Conservation (phyloP, 2,113 vertebrate genomes). For the Hydrochoerus hydrochaeris region DNA sequence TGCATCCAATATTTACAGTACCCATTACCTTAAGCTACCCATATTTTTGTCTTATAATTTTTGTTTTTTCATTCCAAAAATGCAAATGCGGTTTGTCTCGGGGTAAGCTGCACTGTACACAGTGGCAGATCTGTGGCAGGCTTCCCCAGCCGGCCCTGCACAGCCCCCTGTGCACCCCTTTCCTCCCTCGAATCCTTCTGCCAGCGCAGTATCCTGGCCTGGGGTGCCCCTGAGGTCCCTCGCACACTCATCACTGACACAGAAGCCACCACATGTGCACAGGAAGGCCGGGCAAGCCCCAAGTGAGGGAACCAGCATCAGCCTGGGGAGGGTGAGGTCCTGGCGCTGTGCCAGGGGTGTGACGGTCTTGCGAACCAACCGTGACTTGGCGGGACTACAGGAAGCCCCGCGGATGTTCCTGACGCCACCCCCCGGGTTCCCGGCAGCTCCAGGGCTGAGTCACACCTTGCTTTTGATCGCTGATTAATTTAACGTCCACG, state of each 20-base stretch:
- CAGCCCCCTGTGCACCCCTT: accelerated
- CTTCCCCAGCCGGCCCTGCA: neutral
- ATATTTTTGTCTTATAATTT: neutral
- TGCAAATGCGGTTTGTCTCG: neutral
- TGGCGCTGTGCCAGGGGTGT: neutral
- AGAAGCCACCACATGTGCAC: neutral
- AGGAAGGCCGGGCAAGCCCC: accelerated
- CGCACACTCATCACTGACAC: neutral
- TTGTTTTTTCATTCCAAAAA: neutral
- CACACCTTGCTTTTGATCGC: too few relatives aligned
- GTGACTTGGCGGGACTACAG: neutral
- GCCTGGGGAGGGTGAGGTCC: neutral
- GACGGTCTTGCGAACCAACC: too few relatives aligned
- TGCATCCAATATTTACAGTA: neutral
- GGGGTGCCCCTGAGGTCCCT: neutral
- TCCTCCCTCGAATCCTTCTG: neutral
- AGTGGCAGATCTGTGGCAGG: neutral
- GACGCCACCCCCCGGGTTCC: neutral
- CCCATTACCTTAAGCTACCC: neutral
- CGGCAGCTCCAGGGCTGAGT: too few relatives aligned
- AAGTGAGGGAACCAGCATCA: neutral
- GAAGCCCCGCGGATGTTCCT: neutral
- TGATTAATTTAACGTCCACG: neutral
- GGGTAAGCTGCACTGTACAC: neutral
- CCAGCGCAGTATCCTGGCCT: neutral